Percentiles rank a stretch among this genome's conserved stretches.
phyloP scores from a whole-genome alignment of 2,113 vertebrate genomes.

The Neogobius melanostomus region DNA sequence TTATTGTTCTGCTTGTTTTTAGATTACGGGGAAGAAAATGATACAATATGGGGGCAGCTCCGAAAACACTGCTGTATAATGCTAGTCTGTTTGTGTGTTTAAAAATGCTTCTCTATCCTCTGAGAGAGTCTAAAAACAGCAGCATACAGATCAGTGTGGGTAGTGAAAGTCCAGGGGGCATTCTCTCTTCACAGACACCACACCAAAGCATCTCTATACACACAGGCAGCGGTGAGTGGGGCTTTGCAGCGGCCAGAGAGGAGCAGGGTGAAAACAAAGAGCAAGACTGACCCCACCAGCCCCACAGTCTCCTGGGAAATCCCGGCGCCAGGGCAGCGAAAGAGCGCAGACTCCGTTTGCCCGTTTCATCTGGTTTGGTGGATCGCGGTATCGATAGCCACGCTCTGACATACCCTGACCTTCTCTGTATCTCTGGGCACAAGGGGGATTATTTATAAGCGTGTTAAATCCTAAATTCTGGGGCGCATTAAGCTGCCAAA shows the following conservation, averaged over 20 bases:
- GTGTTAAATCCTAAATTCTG: conserved; percentile 64
- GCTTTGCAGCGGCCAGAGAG: background rate
- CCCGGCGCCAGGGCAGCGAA: conserved; percentile 29
- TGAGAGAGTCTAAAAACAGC: conserved; percentile 1
- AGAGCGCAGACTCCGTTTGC: conserved; percentile 32
- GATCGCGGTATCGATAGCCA: conserved; percentile 27
- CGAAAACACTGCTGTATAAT: background rate
- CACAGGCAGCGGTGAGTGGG: conserved; percentile 16
- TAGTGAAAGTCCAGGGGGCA: background rate
- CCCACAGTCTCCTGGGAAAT: conserved; percentile 38
- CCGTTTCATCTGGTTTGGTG: conserved; percentile 20
- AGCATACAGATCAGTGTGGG: conserved; percentile 30
- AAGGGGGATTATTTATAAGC: conserved; percentile 66
- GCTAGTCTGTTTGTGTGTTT: background rate
- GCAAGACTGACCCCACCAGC: conserved; percentile 35
- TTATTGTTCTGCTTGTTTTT: too few relatives aligned
- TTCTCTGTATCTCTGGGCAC: conserved; percentile 58
- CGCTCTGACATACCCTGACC: conserved; percentile 56
- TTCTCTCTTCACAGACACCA: conserved; percentile 22
- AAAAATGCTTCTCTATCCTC: background rate
- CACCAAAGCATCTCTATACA: conserved; percentile 32
- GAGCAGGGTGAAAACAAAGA: conserved; percentile 36
- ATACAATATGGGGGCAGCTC: too few relatives aligned
- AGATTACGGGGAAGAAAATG: too few relatives aligned
- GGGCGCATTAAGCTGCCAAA: conserved; percentile 55